Evolutionary conservation across 2,888 invertebrate species (phyloP), one percentile per base, ranked within the genome.

Genomic region (Cosmorhoe ocellata): DNA sequence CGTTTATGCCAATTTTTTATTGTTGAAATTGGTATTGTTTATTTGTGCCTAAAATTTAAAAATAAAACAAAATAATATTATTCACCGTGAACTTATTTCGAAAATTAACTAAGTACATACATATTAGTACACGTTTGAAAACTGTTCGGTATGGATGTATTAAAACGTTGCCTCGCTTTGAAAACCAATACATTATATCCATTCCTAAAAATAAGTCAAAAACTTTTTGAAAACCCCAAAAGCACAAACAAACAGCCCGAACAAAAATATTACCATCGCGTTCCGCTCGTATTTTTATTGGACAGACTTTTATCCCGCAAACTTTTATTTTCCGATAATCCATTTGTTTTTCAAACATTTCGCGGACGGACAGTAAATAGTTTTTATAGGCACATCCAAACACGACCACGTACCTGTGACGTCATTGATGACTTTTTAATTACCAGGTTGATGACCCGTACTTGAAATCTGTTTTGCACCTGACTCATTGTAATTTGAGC

Each of bases 391-490:
- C 26, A 58, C 67, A 71, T 73, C 63, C 76, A 75, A 77, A 69
- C 55, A 61, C 69, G 59, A 65, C 41, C 30, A 31, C 34, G 36
- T 10, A 18, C 27, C 60, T 45, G 64, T 74, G 75, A 77, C 74
- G 75, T 66, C 66, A 47, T 70, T 72, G 66, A 77, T 67, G 76
- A 73, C 69, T 75, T 76, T 81, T 82, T 80, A 79, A 83, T 81
- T 79, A 74, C 56, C 45, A 54, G 63, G 59, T 76, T 68, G 64
- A 42, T 65, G 69, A 63, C 65, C 63, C 54, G 13, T 26, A 49
- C n/a, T n/a, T n/a, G n/a, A n/a, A 39, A 54, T 51, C 18, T 58
- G 44, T 53, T 54, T 44, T 41, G 33, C 40, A 48, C 33, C 28
- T 49, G 51, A 59, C 33, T 58, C 50, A 51, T 55, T 49, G 37